Percentiles rank a stretch among this genome's conserved stretches.
phyloP scores from a whole-genome alignment of 2,113 vertebrate species.

The Pelusios castaneus region DNA sequence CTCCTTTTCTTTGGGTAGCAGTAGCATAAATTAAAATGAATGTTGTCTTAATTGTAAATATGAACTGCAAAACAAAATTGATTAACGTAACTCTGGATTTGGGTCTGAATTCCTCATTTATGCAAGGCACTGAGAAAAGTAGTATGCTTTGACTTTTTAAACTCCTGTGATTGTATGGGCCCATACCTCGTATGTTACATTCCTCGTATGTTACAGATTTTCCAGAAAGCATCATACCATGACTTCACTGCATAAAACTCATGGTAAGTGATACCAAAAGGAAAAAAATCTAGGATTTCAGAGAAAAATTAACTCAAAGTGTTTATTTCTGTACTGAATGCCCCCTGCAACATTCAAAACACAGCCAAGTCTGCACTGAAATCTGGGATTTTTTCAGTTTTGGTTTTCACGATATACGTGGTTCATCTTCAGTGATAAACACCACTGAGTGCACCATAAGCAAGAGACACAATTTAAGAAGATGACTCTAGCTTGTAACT shows the following conservation, averaged over 20 bases:
- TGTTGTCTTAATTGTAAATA: not conserved
- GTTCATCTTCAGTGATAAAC: not conserved
- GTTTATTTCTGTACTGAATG: slow-evolving; percentile 8
- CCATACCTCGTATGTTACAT: not conserved
- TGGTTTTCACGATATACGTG: not conserved
- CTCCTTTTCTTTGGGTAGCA: not conserved
- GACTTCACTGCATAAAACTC: not conserved
- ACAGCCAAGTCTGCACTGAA: not conserved
- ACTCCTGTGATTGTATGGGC: not conserved
- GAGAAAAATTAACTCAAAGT: slow-evolving; percentile 4
- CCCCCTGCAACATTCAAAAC: not conserved
- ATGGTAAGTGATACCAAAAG: not conserved
- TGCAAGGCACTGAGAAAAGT: not conserved
- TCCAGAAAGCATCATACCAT: not conserved
- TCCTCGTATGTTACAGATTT: not conserved
- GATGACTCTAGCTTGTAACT: not conserved
- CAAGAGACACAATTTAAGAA: not conserved
- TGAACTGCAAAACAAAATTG: not conserved
- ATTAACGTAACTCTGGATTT: not conserved
- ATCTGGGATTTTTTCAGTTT: not conserved
- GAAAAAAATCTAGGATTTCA: not conserved
- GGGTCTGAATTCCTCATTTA: not conserved
- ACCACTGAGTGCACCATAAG: not conserved
- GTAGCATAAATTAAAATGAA: not conserved
- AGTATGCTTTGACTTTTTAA: not conserved